Evolutionary conservation across 2,888 invertebrate genomes (phyloP), one percentile per base, ranked within the genome.

Genomic region (Unio delphinus): DNA sequence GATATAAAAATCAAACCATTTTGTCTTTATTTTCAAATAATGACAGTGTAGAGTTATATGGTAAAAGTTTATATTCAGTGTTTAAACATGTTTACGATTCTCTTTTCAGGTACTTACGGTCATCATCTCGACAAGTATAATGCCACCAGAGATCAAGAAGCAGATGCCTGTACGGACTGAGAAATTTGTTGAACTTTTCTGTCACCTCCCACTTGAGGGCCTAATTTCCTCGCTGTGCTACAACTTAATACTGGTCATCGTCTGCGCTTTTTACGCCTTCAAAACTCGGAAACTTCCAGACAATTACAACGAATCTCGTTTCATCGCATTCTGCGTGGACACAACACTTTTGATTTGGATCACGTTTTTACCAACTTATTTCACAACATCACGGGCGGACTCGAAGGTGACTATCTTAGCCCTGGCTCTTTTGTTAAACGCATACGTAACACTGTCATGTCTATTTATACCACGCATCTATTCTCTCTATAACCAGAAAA

Each of bases 281-380:
- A 86, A 84, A 68, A 83, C 85, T 30, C 70, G 87, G 34, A 84
- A 83, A 67, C 75, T 85, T 15, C 87, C 87, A 18, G 85, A 86
- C 70, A 86, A 86, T 65, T 87, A 83, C 76, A 87, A 86, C 75
- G 87, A 87, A 78, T 83, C 86, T 1, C 78, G 83, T 5, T 86
- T 81, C 76, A 85, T 86, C 62, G 79, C 80, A 26, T 85, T 84
- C 75, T 85, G 83, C 67, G 84, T 83, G 15, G 83, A 82, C 67
- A 81, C 83, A 34, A 83, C 84, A 0, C 68, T 85, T 3, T 69
- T 85, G 17, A 75, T 84, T 15, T 83, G 83, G 83, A 66, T 82
- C 20, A 75, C 80, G 11, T 83, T 83, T 71, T 66, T 83, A 17
- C 82, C 83, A 1, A 82, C 83, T 8, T 83, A 82, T 67, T 82